Evolutionary conservation across 23 tunicate species (phyloP).

Genomic region (Styela clava): DNA sequence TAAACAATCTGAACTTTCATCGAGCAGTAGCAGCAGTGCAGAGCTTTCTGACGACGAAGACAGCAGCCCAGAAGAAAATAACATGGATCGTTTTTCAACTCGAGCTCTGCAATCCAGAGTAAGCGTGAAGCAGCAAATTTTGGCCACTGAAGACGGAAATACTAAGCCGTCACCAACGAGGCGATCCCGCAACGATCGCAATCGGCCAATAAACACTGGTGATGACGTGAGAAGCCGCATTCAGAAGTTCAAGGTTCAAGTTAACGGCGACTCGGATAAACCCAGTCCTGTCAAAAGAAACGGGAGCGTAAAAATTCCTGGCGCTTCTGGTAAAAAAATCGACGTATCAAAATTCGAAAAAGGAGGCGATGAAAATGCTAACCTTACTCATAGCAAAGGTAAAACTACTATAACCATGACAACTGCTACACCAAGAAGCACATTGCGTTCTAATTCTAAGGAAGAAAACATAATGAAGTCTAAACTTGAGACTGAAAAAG

Average conservation of each 20-base stretch:
- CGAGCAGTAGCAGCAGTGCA: not conserved
- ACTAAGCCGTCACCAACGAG: not conserved
- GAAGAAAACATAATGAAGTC: not conserved
- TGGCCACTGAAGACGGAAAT: conserved; percentile 53
- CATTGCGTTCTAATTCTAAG: not conserved
- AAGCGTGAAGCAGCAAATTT: conserved; percentile 61
- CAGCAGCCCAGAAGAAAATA: conserved; percentile 41
- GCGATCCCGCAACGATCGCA: not conserved
- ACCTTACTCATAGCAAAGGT: not conserved
- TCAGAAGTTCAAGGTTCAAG: conserved; percentile 40
- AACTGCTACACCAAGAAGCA: not conserved
- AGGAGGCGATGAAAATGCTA: not conserved
- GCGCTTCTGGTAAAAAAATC: not conserved
- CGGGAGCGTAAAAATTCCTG: conserved; percentile 3
- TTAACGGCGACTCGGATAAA: conserved; percentile 18
- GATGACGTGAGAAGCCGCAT: conserved; percentile 62
- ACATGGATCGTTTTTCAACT: conserved; percentile 34
- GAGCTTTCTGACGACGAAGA: conserved; percentile 7
- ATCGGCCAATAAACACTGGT: not conserved
- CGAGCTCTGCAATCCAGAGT: conserved; percentile 36
- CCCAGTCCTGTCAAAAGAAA: not conserved
- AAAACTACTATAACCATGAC: not conserved
- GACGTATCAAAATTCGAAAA: not conserved
- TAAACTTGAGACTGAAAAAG: not conserved
- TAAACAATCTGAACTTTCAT: not conserved